Percentiles rank a stretch among this genome's conserved stretches.
phyloP scores from a whole-genome alignment of 1,140 invertebrate genomes.

The Rhysida immarginata region DNA sequence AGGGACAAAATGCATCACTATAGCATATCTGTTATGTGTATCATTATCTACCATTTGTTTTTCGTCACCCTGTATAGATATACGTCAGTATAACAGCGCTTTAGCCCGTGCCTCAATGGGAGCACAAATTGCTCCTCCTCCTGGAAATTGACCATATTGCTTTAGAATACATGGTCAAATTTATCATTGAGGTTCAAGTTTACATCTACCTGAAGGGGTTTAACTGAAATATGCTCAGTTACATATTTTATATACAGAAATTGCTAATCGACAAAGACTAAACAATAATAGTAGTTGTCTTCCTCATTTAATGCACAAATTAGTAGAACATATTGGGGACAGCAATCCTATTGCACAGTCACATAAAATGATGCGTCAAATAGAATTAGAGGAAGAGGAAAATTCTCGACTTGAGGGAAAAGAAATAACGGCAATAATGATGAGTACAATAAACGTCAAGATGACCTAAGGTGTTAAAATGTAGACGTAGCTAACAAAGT shows the following conservation, averaged over 20 bases:
- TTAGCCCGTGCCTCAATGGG: background rate
- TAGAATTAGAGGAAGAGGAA: background rate
- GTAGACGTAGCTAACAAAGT: background rate
- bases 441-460: no score
- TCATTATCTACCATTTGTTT: no score
- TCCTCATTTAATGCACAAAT: background rate
- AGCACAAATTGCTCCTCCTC: background rate
- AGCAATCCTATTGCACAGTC: conserved; percentile 1
- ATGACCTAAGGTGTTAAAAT: conserved; percentile 7
- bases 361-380: conserved; percentile 3
- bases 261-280: background rate
- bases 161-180: conserved; percentile 1
- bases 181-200: background rate
- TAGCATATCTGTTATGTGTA: no score
- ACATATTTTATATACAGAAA: background rate
- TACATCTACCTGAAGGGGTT: no score
- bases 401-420: background rate
- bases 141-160: background rate
- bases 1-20: no score
- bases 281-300: background rate
- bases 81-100: background rate
- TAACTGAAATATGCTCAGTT: background rate
- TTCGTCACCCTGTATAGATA: no score
- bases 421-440: background rate
- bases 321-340: background rate